Evolutionary conservation across 2,113 vertebrate genomes (phyloP), one percentile per base, ranked within the genome.

Genomic region (Dipodomys merriami): DNA sequence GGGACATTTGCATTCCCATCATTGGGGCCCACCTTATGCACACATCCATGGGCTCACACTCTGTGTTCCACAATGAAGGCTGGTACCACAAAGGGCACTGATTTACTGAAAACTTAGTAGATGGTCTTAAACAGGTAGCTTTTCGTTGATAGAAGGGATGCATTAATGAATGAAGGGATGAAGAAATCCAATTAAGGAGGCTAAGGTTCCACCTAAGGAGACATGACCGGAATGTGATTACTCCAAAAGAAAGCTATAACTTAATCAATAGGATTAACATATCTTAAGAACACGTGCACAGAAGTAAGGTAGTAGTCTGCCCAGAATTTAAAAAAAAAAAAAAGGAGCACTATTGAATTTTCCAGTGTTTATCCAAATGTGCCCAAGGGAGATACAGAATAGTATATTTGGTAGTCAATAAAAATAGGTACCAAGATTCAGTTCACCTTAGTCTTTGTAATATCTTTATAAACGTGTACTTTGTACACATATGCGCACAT

Each of bases 181-280:
- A 87, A 93, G 83, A 91, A 88, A 95, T 82, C 83, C 62, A 93
- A 53, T 93, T 89, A 92, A 94, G 65, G 72, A 87, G 30, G 44
- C 73, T 69, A 71, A 33, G 39, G 83, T 90, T 33, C 35, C 20
- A 35, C 29, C 87, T 78, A 65, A 64, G 80, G 16, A 74, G 84
- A 83, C 78, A 69, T 64, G 57, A 67, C 83, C 83, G 44, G 91
- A 83, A 95, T 84, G 67, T 77, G 64, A 96, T 19, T 69, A 23
- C 72, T 68, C 62, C 90, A 62, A 91, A 93, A 95, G 77, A 85
- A 87, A 94, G 73, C 29, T 39, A 29, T 79, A 65, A 81, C 68
- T 94, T 94, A 85, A 95, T 94, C 94, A 81, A 95, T 94, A 79
- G 49, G 68, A 90, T 95, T 91, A 93, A 73, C 69, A 85, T 62